These are phyloP conservation scores for Rhagonycha lutea DNA, from an alignment of 2,888 invertebrate species.

Conservation along the genomic window DNA sequence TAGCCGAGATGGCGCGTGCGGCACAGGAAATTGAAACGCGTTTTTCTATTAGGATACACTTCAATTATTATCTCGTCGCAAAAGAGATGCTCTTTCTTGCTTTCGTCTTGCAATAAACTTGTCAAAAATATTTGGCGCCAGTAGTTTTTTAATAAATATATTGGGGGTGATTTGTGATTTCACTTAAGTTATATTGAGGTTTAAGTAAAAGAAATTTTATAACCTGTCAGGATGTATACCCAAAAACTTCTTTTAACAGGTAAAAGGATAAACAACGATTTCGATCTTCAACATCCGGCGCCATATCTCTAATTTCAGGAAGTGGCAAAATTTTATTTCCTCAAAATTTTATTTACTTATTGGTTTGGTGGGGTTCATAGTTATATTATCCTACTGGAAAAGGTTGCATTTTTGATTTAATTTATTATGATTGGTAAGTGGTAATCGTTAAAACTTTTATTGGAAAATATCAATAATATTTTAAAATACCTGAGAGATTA, in stretches of 20 bases:
- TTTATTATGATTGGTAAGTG: background rate
- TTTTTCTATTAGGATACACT: slow-evolving; percentile 15
- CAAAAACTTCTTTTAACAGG: background rate
- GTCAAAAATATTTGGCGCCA: background rate
- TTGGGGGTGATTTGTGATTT: background rate
- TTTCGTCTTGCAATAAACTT: background rate
- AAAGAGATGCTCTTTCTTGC: background rate
- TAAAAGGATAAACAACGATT: background rate
- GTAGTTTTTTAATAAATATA: background rate
- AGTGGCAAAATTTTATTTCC: background rate
- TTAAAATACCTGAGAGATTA: background rate
- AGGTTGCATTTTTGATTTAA: background rate
- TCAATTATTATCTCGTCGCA: slow-evolving; percentile 3
- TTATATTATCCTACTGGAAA: background rate
- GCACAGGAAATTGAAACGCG: slow-evolving; percentile 21
- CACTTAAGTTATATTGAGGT: background rate
- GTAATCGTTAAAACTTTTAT: background rate
- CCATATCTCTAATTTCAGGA: background rate
- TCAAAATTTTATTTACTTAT: background rate
- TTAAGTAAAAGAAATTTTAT: background rate
- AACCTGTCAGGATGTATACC: background rate
- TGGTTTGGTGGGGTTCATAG: background rate
- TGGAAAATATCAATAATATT: background rate
- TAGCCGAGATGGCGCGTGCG: slow-evolving; percentile 28
- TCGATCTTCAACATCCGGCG: background rate